phyloP scores from a whole-genome alignment of 2,797 vertebrate species.

The Neostethus bicornis region DNA sequence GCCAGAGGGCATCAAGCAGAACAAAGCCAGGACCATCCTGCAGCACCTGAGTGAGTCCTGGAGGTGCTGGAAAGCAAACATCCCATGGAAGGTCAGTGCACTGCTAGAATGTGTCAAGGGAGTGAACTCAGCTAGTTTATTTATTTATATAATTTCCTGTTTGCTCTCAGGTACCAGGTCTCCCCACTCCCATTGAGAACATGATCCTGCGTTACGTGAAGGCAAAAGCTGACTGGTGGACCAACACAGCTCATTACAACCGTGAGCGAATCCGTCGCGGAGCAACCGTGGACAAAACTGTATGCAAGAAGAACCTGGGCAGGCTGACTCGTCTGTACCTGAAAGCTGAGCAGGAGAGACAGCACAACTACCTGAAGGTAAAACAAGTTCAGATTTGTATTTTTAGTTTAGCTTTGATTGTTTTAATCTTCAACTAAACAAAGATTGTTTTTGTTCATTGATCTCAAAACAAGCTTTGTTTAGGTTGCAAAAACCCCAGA shows the following conservation, averaged over 20 bases:
- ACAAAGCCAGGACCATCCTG: constrained; percentile 98
- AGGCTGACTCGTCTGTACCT: constrained; percentile 95
- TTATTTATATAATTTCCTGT: background rate
- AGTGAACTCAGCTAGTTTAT: background rate
- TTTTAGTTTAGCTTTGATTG: background rate
- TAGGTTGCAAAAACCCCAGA: too few species aligned
- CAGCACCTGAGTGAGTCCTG: constrained; percentile 98
- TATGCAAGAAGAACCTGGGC: constrained; percentile 99
- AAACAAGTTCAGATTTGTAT: background rate
- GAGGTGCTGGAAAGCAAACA: constrained; percentile 99
- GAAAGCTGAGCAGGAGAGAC: constrained; percentile 98
- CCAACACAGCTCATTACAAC: constrained; percentile 99
- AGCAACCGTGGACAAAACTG: constrained; percentile 98
- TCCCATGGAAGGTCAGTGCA: constrained; percentile 93
- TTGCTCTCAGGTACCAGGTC: constrained; percentile 87
- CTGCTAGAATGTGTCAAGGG: background rate
- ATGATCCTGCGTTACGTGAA: constrained; percentile 99
- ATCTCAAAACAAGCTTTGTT: background rate
- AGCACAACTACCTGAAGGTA: constrained; percentile 99
- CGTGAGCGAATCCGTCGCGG: constrained; percentile 96
- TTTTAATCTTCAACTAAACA: background rate
- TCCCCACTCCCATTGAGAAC: constrained; percentile 98
- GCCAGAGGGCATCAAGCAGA: constrained; percentile 99
- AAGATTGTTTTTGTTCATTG: background rate
- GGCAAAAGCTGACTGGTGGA: constrained; percentile 99